Conservation (phyloP, 2,113 vertebrate species). For the Megaptera novaeangliae region DNA sequence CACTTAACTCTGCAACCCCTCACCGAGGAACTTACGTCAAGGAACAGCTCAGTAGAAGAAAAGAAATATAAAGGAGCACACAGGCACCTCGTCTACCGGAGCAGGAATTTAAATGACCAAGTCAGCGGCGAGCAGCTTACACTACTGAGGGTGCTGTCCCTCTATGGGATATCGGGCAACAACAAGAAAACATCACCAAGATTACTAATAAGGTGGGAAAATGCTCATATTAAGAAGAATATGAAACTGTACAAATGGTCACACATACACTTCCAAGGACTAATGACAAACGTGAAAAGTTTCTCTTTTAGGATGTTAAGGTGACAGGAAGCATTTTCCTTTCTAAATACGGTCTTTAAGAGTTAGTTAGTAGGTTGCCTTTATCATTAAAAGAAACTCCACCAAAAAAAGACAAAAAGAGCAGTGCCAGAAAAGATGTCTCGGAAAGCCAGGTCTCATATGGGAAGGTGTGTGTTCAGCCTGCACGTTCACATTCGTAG, state of each 20-base stretch:
- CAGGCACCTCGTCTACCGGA: background rate
- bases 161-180: fast-evolving
- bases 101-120: background rate
- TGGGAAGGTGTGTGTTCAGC: background rate
- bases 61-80: background rate
- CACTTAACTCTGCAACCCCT: background rate
- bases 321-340: background rate
- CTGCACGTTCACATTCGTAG: background rate
- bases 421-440: background rate
- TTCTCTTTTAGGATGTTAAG: background rate
- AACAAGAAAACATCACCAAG: background rate
- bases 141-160: background rate
- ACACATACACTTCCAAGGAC: background rate
- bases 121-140: background rate
- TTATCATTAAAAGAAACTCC: background rate
- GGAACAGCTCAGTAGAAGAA: background rate
- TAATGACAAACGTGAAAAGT: background rate
- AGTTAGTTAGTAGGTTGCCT: background rate
- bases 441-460: background rate
- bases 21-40: background rate
- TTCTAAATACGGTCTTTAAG: background rate
- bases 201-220: background rate
- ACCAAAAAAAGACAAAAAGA: background rate
- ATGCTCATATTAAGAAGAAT: background rate
- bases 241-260: background rate